Conservation (phyloP, 2,888 invertebrate species). For the Melinopterus prodromus region DNA sequence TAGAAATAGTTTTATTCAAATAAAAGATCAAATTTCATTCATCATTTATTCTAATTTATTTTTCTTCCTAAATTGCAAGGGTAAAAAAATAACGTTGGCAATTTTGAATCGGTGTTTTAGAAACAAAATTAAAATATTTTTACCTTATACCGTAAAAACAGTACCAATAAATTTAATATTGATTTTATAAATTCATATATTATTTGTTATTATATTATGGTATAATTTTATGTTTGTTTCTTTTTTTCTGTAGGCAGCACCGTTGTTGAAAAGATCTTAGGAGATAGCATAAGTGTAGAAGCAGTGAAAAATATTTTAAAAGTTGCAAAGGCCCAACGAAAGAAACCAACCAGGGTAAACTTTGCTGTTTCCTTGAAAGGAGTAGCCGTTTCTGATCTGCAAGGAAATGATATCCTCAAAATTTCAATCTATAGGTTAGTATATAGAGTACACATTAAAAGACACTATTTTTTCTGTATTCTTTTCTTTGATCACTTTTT, state of each 20-base stretch:
- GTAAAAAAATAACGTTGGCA: too few relatives aligned
- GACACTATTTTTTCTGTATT: not conserved
- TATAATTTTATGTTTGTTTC: too few relatives aligned
- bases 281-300: slow-evolving; percentile 79
- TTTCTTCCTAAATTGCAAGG: too few relatives aligned
- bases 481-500: slow-evolving; percentile 11
- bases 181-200: too few relatives aligned
- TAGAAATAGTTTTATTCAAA: too few relatives aligned
- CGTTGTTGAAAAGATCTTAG: slow-evolving; percentile 78
- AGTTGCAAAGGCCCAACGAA: slow-evolving; percentile 67
- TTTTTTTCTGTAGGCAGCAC: slow-evolving; percentile 64
- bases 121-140: too few relatives aligned
- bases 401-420: slow-evolving; percentile 76
- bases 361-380: slow-evolving; percentile 80
- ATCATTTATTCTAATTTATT: too few relatives aligned
- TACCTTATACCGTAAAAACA: too few relatives aligned
- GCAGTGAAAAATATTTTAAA: slow-evolving; percentile 84
- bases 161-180: too few relatives aligned
- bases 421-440: slow-evolving; percentile 84
- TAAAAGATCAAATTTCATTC: too few relatives aligned
- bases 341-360: slow-evolving; percentile 70
- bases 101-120: too few relatives aligned
- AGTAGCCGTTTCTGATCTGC: slow-evolving; percentile 76
- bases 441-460: not conserved
- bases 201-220: too few relatives aligned